phyloP scores from a whole-genome alignment of 2,113 vertebrate genomes.

The Brachypodius melanocephalos region DNA sequence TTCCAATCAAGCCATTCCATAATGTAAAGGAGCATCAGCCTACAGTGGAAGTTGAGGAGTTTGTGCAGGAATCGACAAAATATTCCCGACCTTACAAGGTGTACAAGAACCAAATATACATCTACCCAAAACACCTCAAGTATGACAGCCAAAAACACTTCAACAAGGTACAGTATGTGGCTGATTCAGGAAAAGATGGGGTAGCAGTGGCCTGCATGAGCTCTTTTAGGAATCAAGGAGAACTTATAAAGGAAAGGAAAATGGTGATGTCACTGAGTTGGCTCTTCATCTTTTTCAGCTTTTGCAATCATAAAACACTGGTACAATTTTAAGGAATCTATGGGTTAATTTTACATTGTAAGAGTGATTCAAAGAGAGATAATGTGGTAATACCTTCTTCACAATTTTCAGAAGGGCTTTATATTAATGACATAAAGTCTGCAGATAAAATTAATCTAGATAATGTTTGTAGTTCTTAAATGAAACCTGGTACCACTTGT shows the following conservation, averaged over 20 bases:
- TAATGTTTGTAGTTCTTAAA: conserved; percentile 10
- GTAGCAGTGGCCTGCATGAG: not conserved
- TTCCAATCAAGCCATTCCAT: conserved; percentile 92
- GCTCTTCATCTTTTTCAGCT: not conserved
- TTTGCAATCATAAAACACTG: not conserved
- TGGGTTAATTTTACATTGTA: not conserved
- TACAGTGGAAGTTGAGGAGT: conserved; percentile 94
- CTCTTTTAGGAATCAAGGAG: not conserved
- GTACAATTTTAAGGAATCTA: not conserved
- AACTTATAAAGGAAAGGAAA: not conserved
- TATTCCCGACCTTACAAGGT: conserved; percentile 89
- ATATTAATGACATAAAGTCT: not conserved
- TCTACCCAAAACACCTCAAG: conserved; percentile 96
- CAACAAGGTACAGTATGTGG: conserved; percentile 82
- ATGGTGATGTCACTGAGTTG: not conserved
- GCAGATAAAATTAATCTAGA: not conserved
- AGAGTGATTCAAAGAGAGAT: not conserved
- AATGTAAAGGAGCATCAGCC: conserved; percentile 79
- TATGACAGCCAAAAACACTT: conserved; percentile 98
- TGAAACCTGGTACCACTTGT: not conserved
- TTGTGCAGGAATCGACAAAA: conserved; percentile 88
- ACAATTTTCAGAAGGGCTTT: not conserved
- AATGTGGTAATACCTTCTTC: not conserved
- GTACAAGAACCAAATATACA: conserved; percentile 97
- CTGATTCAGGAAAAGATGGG: fast-evolving